Evolutionary conservation across 2,113 vertebrate genomes (phyloP).

Genomic region (Grus americana): DNA sequence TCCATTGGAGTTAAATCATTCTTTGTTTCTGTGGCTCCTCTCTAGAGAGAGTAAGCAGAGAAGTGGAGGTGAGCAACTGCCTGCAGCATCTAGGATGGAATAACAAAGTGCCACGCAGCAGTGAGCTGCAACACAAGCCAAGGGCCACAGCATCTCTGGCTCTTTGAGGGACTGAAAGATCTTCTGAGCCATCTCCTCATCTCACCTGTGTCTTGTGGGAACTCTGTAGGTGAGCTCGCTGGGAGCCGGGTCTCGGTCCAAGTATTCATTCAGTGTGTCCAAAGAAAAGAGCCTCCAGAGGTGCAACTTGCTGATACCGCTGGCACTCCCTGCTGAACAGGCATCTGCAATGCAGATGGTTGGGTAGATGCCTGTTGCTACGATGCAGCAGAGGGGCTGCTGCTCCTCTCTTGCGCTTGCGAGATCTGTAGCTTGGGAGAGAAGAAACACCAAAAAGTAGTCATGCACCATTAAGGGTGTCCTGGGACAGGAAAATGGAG

Average conservation of each 20-base stretch:
- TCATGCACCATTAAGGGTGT: not conserved
- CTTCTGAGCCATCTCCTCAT: not conserved
- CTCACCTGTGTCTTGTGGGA: constrained; percentile 85
- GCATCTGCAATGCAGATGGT: constrained; percentile 77
- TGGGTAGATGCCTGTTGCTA: constrained; percentile 80
- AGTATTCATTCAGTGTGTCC: constrained; percentile 81
- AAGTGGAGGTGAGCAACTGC: not conserved
- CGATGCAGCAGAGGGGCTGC: constrained; percentile 76
- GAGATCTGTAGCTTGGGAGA: constrained; percentile 6
- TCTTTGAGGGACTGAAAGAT: not conserved
- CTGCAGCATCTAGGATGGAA: not conserved
- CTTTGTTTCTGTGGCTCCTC: not conserved
- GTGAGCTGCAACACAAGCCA: not conserved
- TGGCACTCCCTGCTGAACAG: constrained; percentile 72
- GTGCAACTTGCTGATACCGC: constrained; percentile 76
- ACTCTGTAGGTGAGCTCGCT: constrained; percentile 78
- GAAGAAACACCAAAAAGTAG: not conserved
- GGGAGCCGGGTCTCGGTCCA: constrained; percentile 75
- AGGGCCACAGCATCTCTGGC: not conserved
- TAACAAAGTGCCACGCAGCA: not conserved
- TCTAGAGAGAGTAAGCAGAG: not conserved
- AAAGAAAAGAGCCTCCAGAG: constrained; percentile 89
- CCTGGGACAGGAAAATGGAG: not conserved
- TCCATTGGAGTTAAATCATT: not conserved
- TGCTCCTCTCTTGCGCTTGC: not conserved